Conservation (phyloP, 2,797 vertebrate species). For the Sebastolobus altivelis region DNA sequence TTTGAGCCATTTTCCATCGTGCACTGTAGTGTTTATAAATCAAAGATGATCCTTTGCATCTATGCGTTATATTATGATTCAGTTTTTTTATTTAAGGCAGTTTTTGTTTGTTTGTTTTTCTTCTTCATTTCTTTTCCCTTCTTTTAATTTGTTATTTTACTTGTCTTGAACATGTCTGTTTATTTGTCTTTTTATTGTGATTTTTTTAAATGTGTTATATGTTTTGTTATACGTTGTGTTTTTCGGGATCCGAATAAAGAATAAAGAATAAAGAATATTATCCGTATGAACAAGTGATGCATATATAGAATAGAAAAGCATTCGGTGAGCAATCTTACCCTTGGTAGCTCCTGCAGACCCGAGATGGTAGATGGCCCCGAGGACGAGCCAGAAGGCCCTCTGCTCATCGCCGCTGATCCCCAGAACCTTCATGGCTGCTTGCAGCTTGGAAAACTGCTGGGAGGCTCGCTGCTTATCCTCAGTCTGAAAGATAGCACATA, state of each 20-base stretch:
- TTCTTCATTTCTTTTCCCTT: too few species aligned
- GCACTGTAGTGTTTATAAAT: background rate
- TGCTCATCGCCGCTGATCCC: slow-evolving; percentile 93
- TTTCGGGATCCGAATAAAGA: too few species aligned
- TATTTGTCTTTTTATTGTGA: too few species aligned
- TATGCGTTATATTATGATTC: background rate
- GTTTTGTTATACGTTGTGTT: too few species aligned
- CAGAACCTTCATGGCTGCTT: slow-evolving; percentile 96
- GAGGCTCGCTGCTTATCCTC: slow-evolving; percentile 95
- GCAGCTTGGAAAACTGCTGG: slow-evolving; percentile 96
- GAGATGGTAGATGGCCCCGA: slow-evolving; percentile 95
- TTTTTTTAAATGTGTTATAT: too few species aligned
- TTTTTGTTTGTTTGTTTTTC: too few species aligned
- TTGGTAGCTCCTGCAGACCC: slow-evolving; percentile 96
- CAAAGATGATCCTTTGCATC: background rate
- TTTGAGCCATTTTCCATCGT: background rate
- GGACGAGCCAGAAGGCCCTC: slow-evolving; percentile 93
- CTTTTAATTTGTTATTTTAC: too few species aligned
- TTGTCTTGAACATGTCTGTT: too few species aligned
- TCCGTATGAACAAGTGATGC: background rate
- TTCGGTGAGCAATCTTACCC: slow-evolving; percentile 82
- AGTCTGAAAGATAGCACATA: slow-evolving; percentile 76
- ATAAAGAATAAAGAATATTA: background rate
- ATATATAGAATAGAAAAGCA: background rate
- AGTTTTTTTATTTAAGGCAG: too few species aligned